Base-by-base conservation (phyloP, 2,797 vertebrate species). In the Hemibagrus guttatus region DNA sequence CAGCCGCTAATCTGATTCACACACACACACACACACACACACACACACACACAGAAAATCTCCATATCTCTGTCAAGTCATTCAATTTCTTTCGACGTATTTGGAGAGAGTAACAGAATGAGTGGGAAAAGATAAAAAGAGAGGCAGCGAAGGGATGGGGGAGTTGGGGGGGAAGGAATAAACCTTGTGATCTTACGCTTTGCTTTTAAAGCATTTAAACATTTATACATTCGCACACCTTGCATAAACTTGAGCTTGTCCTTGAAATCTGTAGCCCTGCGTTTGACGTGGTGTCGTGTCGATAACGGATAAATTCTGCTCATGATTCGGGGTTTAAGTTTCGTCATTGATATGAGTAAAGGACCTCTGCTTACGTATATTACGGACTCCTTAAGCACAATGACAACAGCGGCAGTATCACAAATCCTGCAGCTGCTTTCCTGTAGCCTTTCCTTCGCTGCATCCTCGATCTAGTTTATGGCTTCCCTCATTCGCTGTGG, bases 11-110 rank as follows among this genome's bases (percentile, higher is more conserved):
- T 85, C 71, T 79, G 72, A 89, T 39, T 61, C 81, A 39, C 46
- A 72, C 31, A 79, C 19, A n/a, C 52, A 85, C 63, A 84, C 69
- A 84, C 19, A n/a, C 52, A 85, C 63, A 84, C 69, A 84, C 68
- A 82, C 80, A 66, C 14, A 82, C 80, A 84, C n/a, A 56, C 59
- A 56, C n/a, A 39, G 35, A 80, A 56, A 35, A 4, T 6, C 28
- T 54, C 39, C 12, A 11, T 42, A 75, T 49, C 13, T 75, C 28
- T 49, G 2, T 35, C 7, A 12, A 35, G 6, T 35, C 35, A 28
- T 79, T 19, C 13, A 6, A 26, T 59, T 13, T 39, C 17, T 59
- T 35, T 61, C 56, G 56, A 21, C 54, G 74, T 56, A 17, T 54
- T 54, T 54, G 4, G 31, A 54, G 7, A 76, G 16, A 16, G 14